These are phyloP conservation scores for Drosophila flavopinicola DNA, from an alignment of 2,888 invertebrate genomes.

Conservation along the genomic window DNA sequence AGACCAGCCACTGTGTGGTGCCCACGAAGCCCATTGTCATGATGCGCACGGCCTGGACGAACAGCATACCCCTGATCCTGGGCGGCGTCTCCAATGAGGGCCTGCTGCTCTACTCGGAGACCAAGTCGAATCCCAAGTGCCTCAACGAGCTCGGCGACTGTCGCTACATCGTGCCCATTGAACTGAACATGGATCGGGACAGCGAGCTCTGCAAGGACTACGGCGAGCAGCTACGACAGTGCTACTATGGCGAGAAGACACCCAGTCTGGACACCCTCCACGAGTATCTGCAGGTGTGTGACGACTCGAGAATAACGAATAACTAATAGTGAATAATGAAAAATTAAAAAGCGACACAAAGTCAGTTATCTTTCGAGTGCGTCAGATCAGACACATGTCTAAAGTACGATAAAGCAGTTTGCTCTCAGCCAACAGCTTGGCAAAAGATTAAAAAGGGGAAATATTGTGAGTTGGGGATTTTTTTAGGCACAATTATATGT, in stretches of 20 bases:
- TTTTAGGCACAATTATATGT: too few species aligned
- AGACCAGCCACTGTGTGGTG: conserved; percentile 81
- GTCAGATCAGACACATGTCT: too few species aligned
- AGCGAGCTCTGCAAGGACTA: conserved; percentile 80
- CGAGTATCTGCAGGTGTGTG: conserved; percentile 81
- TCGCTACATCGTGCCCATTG: conserved; percentile 82
- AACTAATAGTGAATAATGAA: too few species aligned
- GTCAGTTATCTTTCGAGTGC: background rate
- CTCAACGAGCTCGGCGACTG: conserved; percentile 82
- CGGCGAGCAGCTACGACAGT: conserved; percentile 77
- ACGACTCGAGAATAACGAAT: background rate
- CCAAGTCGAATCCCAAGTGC: conserved; percentile 80
- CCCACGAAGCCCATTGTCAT: conserved; percentile 81
- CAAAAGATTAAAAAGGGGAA: too few species aligned
- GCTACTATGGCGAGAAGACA: conserved; percentile 80
- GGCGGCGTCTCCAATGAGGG: conserved; percentile 84
- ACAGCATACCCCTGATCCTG: conserved; percentile 82
- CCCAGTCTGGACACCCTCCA: conserved; percentile 83
- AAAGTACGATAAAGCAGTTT: background rate
- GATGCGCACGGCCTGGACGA: conserved; percentile 83
- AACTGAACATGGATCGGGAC: conserved; percentile 80
- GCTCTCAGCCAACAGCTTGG: too few species aligned
- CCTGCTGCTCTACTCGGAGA: conserved; percentile 80
- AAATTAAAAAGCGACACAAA: too few species aligned
- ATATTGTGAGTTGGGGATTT: too few species aligned